phyloP scores from a whole-genome alignment of 2,113 vertebrate genomes.

The Psilopogon haemacephalus region DNA sequence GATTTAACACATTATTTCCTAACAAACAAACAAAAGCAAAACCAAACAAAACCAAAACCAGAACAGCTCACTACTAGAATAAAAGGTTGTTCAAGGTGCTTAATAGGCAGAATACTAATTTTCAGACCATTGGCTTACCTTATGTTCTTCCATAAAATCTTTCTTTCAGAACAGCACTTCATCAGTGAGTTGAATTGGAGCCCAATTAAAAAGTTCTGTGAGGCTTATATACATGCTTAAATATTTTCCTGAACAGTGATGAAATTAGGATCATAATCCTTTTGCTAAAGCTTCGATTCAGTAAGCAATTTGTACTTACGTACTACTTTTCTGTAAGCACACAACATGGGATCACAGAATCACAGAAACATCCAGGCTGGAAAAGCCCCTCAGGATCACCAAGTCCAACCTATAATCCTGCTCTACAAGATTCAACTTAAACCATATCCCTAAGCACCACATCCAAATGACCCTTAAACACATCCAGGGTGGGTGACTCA shows the following conservation, averaged over 20 bases:
- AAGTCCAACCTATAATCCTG: no score
- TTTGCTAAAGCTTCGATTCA: background rate
- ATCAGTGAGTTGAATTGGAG: background rate
- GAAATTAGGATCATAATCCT: background rate
- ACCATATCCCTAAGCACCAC: no score
- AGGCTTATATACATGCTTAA: background rate
- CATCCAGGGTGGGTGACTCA: no score
- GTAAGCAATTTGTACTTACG: background rate
- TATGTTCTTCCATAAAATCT: background rate
- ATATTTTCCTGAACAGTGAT: background rate
- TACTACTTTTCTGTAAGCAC: background rate
- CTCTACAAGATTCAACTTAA: no score
- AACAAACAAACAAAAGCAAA: background rate
- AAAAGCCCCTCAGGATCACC: no score
- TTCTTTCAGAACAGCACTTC: background rate
- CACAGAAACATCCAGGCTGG: no score
- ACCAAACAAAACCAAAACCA: background rate
- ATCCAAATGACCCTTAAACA: no score
- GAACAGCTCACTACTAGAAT: background rate
- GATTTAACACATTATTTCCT: background rate
- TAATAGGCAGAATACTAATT: background rate
- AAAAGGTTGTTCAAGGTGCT: background rate
- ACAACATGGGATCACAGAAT: background rate
- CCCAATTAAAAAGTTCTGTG: background rate
- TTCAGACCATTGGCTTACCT: background rate